Base-by-base conservation (phyloP, 2,797 vertebrate species). In the Zalophus californianus region DNA sequence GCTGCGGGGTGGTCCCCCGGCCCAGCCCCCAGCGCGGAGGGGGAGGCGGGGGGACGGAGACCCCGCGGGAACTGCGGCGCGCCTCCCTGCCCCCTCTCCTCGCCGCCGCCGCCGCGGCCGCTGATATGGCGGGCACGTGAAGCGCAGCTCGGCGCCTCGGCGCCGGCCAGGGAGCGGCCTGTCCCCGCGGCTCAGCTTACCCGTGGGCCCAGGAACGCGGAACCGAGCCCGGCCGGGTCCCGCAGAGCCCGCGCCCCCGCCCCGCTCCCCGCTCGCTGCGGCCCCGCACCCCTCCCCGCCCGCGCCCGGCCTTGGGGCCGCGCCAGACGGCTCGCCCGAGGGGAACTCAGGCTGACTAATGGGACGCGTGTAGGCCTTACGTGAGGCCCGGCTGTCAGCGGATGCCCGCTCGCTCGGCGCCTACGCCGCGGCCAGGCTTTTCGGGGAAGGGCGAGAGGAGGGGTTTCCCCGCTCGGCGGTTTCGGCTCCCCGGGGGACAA, bases 301-400 rank as follows among this genome's bases (percentile, higher is more conserved):
- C 56, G 96, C 84, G 94, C 92, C 87, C 11, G 79, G 94, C 84
- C 94, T 91, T 89, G 94, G 95, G 97, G 78, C 97, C 21, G 85
- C 66, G 97, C 97, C 97, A 98, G 98, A 97, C 98, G 96, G 97
- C 97, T 98, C 4, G 98, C 98, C 98, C 98, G 98, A 98, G 98
- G 98, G 98, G 98, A 98, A 98, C 98, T 98, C 98, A 96, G 97
- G 96, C 98, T 99, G 98, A 99, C 98, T 99, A 98, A 99, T 98
- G 97, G 97, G 97, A 66, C 97, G 96, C 96, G 96, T 98, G 97
- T 98, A 94, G 97, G 98, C 97, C 97, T 98, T 97, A 85, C 96
- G 97, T 96, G 98, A 98, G 98, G 98, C 97, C 96, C 35, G 96
- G 98, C 97, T 98, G 98, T 98, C 98, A 98, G 98, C 97, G 97